A percentile compares a stretch with the other conserved stretches of the same genome.
These are phyloP conservation scores for Andrena camellia DNA, from an alignment of 2,888 invertebrate species.

Conservation along the genomic window DNA sequence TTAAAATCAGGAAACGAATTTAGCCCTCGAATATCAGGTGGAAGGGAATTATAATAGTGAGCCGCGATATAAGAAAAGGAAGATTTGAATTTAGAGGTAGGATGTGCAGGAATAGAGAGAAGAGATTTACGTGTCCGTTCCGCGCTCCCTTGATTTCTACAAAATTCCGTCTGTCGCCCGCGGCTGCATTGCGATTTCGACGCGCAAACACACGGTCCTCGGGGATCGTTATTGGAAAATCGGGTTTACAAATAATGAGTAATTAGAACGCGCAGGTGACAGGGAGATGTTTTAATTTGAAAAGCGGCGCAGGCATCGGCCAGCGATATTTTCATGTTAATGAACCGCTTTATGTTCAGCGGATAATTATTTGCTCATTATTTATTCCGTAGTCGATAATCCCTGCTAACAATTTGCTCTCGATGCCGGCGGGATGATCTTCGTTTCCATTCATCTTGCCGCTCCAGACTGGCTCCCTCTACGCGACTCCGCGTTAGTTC, in stretches of 20 bases:
- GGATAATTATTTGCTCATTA: slow-evolving; percentile 35
- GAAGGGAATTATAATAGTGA: no score
- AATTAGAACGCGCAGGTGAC: slow-evolving; percentile 33
- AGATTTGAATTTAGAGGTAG: no score
- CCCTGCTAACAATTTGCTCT: not conserved
- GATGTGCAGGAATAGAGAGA: no score
- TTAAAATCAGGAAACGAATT: no score
- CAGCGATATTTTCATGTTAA: slow-evolving; percentile 41
- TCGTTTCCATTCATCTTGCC: not conserved
- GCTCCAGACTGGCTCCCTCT: not conserved
- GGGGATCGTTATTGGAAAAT: slow-evolving; percentile 23
- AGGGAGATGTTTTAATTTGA: slow-evolving; percentile 23
- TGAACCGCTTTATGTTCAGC: slow-evolving; percentile 3
- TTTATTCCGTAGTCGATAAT: slow-evolving; percentile 23
- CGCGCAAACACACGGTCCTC: not conserved
- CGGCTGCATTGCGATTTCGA: not conserved
- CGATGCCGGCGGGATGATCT: not conserved
- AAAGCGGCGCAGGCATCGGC: not conserved
- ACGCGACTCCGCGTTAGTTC: not conserved
- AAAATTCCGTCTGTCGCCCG: not conserved
- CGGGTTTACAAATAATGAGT: slow-evolving; percentile 37
- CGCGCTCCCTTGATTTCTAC: slow-evolving; percentile 23
- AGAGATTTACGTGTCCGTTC: slow-evolving; percentile 3
- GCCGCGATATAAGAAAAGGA: no score
- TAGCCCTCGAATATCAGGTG: no score